Base-by-base conservation (phyloP, 2,888 invertebrate genomes). In the Caenorhabditis sulstoni region DNA sequence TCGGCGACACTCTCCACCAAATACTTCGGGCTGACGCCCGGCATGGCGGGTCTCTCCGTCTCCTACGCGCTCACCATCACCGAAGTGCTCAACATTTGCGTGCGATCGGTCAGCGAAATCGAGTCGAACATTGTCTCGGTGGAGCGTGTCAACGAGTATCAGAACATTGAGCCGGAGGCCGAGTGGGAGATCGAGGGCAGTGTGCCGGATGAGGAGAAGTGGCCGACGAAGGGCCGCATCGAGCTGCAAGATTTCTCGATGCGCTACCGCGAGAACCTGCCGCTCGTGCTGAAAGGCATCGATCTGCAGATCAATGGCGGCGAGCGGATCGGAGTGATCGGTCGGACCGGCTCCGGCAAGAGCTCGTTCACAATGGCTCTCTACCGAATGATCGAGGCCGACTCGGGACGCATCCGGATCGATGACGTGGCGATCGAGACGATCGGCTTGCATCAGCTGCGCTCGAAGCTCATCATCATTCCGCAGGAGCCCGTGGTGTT, bases 41-140 rank as follows among this genome's bases (percentile, higher is more conserved):
- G 92, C 39, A 89, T 92, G 71, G 92, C 92, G 49, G 93, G 93
- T 8, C 87, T 93, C n/a, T 91, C 92, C 4, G 91, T 93, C 61
- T 91, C 91, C 14, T 92, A 92, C 82, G 92, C 87, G 0, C 65
- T 85, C 0, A 74, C 78, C 4, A 82, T 82, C 44, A 82, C 82
- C 14, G 82, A 82, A 71, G 77, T 74, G 1, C 41, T 82, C n/a
- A 78, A 77, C 35, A 80, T 82, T 29, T 70, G 70, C 86, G 96
- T 98, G 23, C 93, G 97, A 83, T 96, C 96, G 95, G 95, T 95
- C 0, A 95, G 96, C 1, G 97, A 97, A 90, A 94, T 97, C 49
- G 97, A 98, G 92, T 96, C 97, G 0, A 97, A 97, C 91, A 96
- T 97, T 87, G 97, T 97, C 0, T 95, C 97, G 2, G 96, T 97